Evolutionary conservation across 2,797 vertebrate species (phyloP).

Genomic region (Sebastes cheni): DNA sequence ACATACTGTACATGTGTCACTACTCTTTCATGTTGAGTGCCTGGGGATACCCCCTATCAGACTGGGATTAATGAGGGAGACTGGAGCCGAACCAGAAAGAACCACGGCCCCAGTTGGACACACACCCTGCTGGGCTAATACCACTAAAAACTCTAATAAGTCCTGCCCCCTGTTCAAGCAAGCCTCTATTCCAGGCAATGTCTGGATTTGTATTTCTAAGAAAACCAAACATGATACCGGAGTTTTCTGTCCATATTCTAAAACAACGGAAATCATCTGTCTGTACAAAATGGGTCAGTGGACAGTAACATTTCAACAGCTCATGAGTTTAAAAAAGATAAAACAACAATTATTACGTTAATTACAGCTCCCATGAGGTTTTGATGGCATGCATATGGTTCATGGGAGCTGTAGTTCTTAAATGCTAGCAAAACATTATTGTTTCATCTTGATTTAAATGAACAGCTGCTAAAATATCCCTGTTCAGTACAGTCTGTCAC

Average conservation of each 20-base stretch:
- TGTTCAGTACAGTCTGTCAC: neutral
- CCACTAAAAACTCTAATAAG: neutral
- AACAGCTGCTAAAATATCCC: neutral
- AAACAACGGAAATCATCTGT: neutral
- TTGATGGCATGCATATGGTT: neutral
- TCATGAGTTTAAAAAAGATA: neutral
- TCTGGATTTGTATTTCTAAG: neutral
- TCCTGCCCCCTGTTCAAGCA: neutral
- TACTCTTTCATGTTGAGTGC: constrained; percentile 44
- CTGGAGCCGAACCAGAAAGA: constrained; percentile 21
- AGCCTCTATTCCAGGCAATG: neutral
- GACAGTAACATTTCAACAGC: neutral
- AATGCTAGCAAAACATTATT: neutral
- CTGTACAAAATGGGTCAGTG: neutral
- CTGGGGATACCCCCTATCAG: constrained; percentile 30
- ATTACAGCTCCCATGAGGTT: neutral
- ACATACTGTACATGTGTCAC: constrained; percentile 17
- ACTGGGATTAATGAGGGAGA: constrained; percentile 4
- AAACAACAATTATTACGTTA: neutral
- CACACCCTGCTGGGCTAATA: constrained; percentile 2
- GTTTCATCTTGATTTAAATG: neutral
- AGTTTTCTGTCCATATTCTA: neutral
- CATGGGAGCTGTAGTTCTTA: neutral
- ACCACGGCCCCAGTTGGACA: constrained; percentile 6
- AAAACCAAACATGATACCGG: neutral